phyloP scores from a whole-genome alignment of 2,113 vertebrate genomes.

The Hydrochoerus hydrochaeris region DNA sequence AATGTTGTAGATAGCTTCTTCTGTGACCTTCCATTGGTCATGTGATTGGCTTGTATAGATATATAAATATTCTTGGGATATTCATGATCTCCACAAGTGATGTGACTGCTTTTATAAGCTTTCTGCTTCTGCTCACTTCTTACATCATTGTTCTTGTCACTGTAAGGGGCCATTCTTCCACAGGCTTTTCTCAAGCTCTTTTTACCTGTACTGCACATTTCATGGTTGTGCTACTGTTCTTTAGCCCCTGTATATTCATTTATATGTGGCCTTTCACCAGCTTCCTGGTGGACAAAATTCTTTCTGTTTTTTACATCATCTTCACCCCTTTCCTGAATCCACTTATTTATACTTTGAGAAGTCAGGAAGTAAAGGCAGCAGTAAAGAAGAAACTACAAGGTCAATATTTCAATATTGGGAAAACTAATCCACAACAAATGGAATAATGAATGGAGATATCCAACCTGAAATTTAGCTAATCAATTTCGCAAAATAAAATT shows the following conservation, averaged over 20 bases:
- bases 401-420: constrained; percentile 73
- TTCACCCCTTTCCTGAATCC: no score
- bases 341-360: no score
- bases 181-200: constrained; percentile 69
- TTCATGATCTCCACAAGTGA: constrained; percentile 79
- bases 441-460: not conserved
- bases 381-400: constrained; percentile 74
- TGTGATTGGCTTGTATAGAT: constrained; percentile 76
- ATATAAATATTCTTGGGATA: constrained; percentile 70
- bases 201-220: constrained; percentile 77
- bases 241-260: constrained; percentile 76
- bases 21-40: constrained; percentile 79
- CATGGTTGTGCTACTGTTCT: constrained; percentile 77
- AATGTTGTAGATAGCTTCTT: constrained; percentile 81
- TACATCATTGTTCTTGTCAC: constrained; percentile 75
- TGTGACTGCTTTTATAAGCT: constrained; percentile 72
- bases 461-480: not conserved
- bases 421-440: not conserved
- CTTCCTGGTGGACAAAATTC: constrained; percentile 73
- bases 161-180: constrained; percentile 46
- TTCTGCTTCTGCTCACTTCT: no score
- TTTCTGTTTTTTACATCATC: no score
- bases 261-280: constrained; percentile 72
- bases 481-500: constrained; percentile 13
- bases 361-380: constrained; percentile 71